A percentile compares a stretch with the other conserved stretches of the same genome.
Evolutionary conservation across 1,140 invertebrate species (phyloP).

Genomic region (Megathymus violae): DNA sequence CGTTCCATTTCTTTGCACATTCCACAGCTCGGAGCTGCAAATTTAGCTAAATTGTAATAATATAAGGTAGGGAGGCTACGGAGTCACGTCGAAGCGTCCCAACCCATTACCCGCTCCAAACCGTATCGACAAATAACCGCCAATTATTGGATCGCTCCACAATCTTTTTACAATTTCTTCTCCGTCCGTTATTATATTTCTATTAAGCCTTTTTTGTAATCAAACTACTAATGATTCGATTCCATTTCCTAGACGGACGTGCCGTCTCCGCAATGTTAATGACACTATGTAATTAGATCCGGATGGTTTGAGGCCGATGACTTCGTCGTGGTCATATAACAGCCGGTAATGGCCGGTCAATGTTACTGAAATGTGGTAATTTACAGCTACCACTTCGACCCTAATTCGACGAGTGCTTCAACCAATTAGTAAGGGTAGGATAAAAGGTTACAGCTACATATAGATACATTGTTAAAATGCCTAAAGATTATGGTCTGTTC

Average conservation of each 20-base stretch:
- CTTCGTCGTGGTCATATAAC: constrained; percentile 64
- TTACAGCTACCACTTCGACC: constrained; percentile 50
- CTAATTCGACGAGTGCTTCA: constrained; percentile 10
- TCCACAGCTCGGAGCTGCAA: constrained; percentile 40
- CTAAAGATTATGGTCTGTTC: too few species aligned
- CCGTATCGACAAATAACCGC: constrained; percentile 82
- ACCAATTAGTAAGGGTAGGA: constrained; percentile 2
- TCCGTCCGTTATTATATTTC: constrained; percentile 81
- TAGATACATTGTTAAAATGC: neutral
- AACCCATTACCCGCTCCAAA: constrained; percentile 79
- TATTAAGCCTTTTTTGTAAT: constrained; percentile 84
- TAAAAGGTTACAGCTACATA: neutral
- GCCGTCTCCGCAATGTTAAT: constrained; percentile 78
- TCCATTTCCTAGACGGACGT: constrained; percentile 82
- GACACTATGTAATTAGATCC: constrained; percentile 82
- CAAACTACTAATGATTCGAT: constrained; percentile 83
- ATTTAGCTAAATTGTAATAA: constrained; percentile 62
- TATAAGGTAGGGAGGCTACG: constrained; percentile 39
- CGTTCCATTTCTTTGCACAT: constrained; percentile 32
- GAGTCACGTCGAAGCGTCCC: constrained; percentile 74
- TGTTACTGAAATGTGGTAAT: constrained; percentile 78
- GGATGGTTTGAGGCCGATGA: constrained; percentile 79
- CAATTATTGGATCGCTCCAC: constrained; percentile 82
- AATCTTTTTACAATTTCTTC: constrained; percentile 84
- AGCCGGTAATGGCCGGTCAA: constrained; percentile 71